phyloP scores from a whole-genome alignment of 2,113 vertebrate species.

The Ariopsis seemanni region DNA sequence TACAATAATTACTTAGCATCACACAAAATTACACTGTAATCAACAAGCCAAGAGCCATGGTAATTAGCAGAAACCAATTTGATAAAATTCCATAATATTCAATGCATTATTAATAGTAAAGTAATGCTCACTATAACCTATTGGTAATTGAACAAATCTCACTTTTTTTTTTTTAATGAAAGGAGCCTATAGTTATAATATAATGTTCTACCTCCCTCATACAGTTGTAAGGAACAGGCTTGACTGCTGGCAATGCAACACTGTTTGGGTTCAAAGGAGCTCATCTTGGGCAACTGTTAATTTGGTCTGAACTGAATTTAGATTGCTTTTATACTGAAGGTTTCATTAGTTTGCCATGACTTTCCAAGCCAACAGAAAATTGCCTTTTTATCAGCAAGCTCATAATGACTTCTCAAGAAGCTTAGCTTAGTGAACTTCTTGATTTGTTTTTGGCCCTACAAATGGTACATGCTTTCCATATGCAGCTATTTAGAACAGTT shows the following conservation, averaged over 20 bases:
- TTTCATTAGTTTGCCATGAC: constrained; percentile 1
- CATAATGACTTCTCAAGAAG: constrained; percentile 26
- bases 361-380: constrained; percentile 28
- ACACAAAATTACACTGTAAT: neutral
- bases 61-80: neutral
- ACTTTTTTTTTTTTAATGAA: neutral
- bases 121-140: neutral
- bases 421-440: neutral
- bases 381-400: constrained; percentile 26
- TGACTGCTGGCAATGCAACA: neutral
- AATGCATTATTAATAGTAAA: constrained; percentile 4
- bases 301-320: constrained; percentile 35
- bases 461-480: constrained; percentile 35
- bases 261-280: constrained; percentile 20
- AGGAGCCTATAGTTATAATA: neutral
- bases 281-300: constrained; percentile 25
- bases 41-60: neutral
- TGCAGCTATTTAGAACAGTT: neutral
- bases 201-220: neutral
- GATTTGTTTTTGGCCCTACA: constrained; percentile 27
- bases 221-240: constrained; percentile 15
- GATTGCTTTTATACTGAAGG: constrained; percentile 10
- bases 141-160: neutral
- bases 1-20: neutral
- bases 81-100: neutral